Evolutionary conservation across 2,888 invertebrate genomes (phyloP).

Genomic region (Callosobruchus maculatus): DNA sequence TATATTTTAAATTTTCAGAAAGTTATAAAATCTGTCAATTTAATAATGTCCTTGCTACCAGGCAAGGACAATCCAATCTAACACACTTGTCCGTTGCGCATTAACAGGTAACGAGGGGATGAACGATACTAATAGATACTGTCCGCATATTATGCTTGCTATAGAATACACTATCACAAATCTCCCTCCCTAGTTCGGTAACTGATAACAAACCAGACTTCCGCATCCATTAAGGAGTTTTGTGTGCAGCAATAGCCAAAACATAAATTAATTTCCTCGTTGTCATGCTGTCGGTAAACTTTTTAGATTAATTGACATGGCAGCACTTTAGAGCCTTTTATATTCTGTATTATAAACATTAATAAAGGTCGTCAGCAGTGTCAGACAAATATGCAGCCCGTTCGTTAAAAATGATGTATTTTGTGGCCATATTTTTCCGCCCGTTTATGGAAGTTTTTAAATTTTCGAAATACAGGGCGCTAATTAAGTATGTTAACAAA

Average conservation of each 20-base stretch:
- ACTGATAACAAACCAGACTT: not conserved
- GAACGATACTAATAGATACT: not conserved
- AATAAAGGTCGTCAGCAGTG: not conserved
- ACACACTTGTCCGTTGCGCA: no score
- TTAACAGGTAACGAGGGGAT: not conserved
- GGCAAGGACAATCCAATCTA: no score
- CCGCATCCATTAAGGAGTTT: not conserved
- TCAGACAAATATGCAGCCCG: not conserved
- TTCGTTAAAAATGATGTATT: not conserved
- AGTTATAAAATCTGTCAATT: no score
- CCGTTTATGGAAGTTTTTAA: no score
- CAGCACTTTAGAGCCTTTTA: not conserved
- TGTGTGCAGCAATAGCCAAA: not conserved
- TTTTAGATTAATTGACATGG: not conserved
- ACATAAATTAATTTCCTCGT: not conserved
- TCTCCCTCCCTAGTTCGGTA: not conserved
- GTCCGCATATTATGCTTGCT: not conserved
- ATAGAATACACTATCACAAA: not conserved
- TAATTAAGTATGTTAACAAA: no score
- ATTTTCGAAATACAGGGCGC: no score
- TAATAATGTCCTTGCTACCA: no score
- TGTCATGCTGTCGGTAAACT: not conserved
- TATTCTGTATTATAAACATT: not conserved
- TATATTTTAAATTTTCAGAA: no score
- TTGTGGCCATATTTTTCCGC: no score